A percentile compares a stretch with the other conserved stretches of the same genome.
Evolutionary conservation across 2,888 invertebrate species (phyloP).

Genomic region (Fabriciana adippe): DNA sequence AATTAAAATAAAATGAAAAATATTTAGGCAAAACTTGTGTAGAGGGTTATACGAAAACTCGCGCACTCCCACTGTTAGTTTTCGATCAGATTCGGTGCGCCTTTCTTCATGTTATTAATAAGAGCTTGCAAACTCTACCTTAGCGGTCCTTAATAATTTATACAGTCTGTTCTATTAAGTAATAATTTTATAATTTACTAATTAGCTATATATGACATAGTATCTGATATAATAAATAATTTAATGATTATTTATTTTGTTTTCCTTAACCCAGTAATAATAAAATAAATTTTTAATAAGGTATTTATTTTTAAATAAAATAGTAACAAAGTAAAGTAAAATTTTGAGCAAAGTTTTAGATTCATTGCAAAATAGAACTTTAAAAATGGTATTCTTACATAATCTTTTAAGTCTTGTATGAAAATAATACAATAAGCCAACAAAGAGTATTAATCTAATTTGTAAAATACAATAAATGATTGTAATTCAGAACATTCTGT

Average conservation of each 20-base stretch:
- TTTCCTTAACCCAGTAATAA: not conserved
- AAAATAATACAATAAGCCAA: too few species aligned
- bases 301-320: too few species aligned
- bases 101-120: constrained; percentile 80
- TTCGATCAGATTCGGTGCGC: constrained; percentile 73
- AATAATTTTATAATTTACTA: not conserved
- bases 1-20: constrained; percentile 4
- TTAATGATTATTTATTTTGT: not conserved
- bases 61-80: constrained; percentile 70
- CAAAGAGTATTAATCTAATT: too few species aligned
- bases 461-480: not conserved
- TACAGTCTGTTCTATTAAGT: constrained; percentile 55
- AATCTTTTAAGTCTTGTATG: too few species aligned
- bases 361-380: too few species aligned
- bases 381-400: too few species aligned
- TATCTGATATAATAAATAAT: not conserved
- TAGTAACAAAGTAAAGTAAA: too few species aligned
- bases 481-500: constrained; percentile 54
- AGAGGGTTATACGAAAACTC: constrained; percentile 53
- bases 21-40: constrained; percentile 35
- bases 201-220: not conserved
- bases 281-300: not conserved
- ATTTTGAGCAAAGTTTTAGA: too few species aligned
- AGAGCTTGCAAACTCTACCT: constrained; percentile 71
- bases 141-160: constrained; percentile 52